Percentiles rank a stretch among this genome's conserved stretches.
Conservation (phyloP, 1,140 invertebrate genomes). For the Nylanderia fulva region DNA sequence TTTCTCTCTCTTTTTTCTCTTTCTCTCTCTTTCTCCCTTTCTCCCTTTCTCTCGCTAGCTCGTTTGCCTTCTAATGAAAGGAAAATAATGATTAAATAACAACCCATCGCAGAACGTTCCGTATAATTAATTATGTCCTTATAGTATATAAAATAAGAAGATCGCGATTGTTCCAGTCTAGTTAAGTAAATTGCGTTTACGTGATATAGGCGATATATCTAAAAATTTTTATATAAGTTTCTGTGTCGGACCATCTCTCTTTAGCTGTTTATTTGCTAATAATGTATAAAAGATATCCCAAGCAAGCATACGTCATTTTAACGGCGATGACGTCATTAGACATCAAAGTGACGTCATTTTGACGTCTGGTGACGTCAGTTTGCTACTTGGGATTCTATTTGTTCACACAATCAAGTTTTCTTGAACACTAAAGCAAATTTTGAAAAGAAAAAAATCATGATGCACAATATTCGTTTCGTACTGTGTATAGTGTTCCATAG, state of each 20-base stretch:
- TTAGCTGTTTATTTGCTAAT: constrained; percentile 36
- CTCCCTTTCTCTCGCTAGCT: neutral
- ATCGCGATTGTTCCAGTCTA: constrained; percentile 60
- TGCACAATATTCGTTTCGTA: constrained; percentile 5
- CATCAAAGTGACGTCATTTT: too few species aligned
- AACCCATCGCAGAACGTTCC: constrained; percentile 30
- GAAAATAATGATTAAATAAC: constrained; percentile 24
- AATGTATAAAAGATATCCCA: neutral
- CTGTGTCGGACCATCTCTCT: neutral
- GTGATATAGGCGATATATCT: neutral
- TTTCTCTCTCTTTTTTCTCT: constrained; percentile 22
- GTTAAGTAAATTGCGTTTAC: constrained; percentile 41
- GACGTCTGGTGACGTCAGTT: too few species aligned
- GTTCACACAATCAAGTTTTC: neutral
- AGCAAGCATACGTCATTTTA: too few species aligned
- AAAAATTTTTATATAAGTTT: neutral
- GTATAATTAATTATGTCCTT: constrained; percentile 24
- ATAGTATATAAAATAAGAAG: constrained; percentile 16
- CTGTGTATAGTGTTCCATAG: neutral
- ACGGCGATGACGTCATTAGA: too few species aligned
- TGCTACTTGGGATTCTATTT: too few species aligned
- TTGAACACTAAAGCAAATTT: neutral
- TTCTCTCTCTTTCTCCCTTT: constrained; percentile 1
- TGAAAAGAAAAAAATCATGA: too few species aligned
- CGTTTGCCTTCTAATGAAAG: neutral